Conservation (phyloP, 2,113 vertebrate species). For the Mirza zaza region DNA sequence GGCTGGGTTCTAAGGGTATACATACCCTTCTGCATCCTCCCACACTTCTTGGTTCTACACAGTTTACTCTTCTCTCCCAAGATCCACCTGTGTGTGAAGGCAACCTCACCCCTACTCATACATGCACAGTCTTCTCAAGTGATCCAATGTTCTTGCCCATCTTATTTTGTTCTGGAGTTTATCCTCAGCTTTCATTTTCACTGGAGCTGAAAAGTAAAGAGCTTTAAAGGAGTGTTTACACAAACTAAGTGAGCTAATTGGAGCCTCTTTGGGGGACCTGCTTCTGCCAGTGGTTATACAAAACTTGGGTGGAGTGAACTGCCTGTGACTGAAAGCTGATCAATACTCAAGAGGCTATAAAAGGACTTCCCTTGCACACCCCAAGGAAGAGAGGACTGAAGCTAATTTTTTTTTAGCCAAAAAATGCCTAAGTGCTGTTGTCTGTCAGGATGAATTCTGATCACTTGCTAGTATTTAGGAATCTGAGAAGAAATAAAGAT, state of each 20-base stretch:
- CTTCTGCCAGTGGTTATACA: constrained; percentile 74
- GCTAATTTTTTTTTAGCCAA: constrained; percentile 64
- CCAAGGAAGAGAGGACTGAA: constrained; percentile 69
- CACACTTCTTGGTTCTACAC: neutral
- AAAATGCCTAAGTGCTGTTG: constrained; percentile 80
- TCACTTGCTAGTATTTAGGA: constrained; percentile 82
- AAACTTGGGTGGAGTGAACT: constrained; percentile 73
- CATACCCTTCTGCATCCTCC: neutral
- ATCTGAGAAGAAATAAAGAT: constrained; percentile 85
- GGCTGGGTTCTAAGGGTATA: neutral
- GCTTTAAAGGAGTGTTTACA: neutral
- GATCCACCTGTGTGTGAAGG: neutral
- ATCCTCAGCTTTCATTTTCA: constrained; percentile 17
- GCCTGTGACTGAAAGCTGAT: constrained; percentile 74
- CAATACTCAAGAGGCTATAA: constrained; percentile 71
- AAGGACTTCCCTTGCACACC: constrained; percentile 8
- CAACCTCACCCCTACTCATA: fast-evolving
- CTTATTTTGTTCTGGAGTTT: constrained; percentile 5
- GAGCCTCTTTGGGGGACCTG: constrained; percentile 57
- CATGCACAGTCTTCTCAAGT: no score
- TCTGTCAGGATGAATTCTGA: constrained; percentile 82
- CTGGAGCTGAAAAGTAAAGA: constrained; percentile 55
- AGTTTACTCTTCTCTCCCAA: neutral
- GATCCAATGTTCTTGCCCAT: neutral
- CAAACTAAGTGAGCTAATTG: constrained; percentile 65